Conservation (phyloP, 2,797 vertebrate genomes). For the Limnodromus scolopaceus region DNA sequence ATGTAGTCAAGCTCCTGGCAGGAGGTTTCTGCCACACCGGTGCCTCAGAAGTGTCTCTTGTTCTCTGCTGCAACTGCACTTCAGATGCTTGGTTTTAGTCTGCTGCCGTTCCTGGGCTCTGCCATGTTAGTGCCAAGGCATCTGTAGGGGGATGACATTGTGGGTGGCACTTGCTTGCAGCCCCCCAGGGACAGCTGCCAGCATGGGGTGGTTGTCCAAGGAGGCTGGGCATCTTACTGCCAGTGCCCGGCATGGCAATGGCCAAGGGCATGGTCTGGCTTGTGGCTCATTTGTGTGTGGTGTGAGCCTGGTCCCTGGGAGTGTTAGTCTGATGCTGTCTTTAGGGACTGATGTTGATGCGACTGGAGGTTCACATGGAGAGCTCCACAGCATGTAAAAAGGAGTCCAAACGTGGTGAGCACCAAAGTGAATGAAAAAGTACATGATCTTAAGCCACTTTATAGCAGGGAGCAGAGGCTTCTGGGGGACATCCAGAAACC, state of each 20-base stretch:
- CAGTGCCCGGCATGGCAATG: background rate
- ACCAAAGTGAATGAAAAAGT: background rate
- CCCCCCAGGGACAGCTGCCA: fast-evolving
- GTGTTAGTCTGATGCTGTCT: background rate
- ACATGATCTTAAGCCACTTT: background rate
- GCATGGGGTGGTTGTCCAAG: fast-evolving
- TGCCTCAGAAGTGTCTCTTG: background rate
- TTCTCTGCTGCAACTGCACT: background rate
- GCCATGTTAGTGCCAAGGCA: fast-evolving
- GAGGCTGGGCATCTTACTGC: background rate
- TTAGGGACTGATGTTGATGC: background rate
- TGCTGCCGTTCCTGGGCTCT: background rate
- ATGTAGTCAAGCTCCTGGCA: background rate
- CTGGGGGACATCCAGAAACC: background rate
- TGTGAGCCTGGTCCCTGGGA: fast-evolving
- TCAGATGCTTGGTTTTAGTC: background rate
- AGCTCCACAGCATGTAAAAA: background rate
- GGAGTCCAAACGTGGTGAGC: background rate
- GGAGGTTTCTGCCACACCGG: background rate
- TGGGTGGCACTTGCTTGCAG: background rate
- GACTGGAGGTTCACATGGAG: background rate
- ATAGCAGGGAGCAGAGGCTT: background rate
- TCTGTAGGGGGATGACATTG: too few relatives aligned
- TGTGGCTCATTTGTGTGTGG: fast-evolving
- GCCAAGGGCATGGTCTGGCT: background rate